Conservation (phyloP, 92 coral and sea anemone species). For the Parazoanthus swiftii region DNA sequence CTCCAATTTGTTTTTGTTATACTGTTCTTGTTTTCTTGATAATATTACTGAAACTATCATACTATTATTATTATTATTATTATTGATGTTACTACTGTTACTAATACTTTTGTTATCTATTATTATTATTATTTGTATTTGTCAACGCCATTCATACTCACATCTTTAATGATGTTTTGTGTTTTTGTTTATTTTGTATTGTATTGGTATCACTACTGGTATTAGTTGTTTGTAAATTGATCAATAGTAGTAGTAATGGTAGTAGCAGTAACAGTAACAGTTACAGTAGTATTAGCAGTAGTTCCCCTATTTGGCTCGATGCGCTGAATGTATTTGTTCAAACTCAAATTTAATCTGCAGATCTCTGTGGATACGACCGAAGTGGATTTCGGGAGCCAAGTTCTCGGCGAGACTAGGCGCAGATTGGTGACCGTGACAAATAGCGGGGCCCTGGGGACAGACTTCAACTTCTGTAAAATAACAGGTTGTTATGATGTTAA, state of each 20-base stretch:
- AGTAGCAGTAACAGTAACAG: background rate
- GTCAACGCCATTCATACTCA: no score
- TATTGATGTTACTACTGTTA: no score
- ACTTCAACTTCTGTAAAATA: constrained; percentile 72
- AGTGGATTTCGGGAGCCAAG: constrained; percentile 91
- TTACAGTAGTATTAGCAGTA: background rate
- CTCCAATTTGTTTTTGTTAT: background rate
- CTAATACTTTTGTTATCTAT: no score
- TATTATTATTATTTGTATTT: background rate
- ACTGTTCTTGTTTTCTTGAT: background rate
- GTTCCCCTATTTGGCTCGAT: background rate
- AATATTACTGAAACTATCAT: background rate
- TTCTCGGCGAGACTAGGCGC: constrained; percentile 91
- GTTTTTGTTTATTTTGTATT: no score
- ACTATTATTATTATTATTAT: no score
- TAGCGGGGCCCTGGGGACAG: constrained; percentile 91
- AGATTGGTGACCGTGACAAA: constrained; percentile 73
- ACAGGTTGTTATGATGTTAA: constrained; percentile 53
- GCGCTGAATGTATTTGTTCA: background rate
- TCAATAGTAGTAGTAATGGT: background rate
- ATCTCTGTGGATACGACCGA: constrained; percentile 77
- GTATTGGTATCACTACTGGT: no score
- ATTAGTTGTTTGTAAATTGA: no score
- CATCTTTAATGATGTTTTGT: background rate
- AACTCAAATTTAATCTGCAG: constrained; percentile 41